These are phyloP conservation scores for Imbricaverruca yamaguchii DNA, from an alignment of 2,888 invertebrate genomes.

Conservation along the genomic window DNA sequence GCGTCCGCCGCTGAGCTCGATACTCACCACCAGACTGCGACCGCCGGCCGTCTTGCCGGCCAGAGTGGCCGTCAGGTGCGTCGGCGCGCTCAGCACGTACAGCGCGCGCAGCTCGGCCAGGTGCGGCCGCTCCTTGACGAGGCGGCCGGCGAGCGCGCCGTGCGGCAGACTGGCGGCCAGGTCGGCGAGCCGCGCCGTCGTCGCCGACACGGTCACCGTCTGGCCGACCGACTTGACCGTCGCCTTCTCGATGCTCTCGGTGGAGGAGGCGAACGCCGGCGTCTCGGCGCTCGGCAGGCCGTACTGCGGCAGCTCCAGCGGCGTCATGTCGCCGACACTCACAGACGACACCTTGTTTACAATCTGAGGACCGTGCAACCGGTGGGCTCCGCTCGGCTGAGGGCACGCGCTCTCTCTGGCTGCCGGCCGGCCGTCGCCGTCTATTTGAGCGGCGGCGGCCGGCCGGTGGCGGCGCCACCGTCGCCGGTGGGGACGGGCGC, in stretches of 20 bases:
- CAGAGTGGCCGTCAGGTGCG: not conserved
- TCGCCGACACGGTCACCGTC: not conserved
- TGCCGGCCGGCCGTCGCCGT: constrained; percentile 77
- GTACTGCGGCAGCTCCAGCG: constrained; percentile 79
- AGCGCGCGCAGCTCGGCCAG: constrained; percentile 25
- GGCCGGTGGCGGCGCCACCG: not conserved
- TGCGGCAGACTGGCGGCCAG: not conserved
- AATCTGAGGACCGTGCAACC: not conserved
- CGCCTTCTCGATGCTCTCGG: constrained; percentile 13
- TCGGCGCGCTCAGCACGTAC: not conserved
- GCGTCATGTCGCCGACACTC: constrained; percentile 59
- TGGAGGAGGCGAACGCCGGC: constrained; percentile 67
- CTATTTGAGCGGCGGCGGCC: constrained; percentile 62
- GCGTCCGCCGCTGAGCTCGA: constrained; percentile 42
- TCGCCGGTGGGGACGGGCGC: too few relatives aligned
- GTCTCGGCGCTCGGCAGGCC: constrained; percentile 84
- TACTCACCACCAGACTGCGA: not conserved
- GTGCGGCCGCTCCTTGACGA: constrained; percentile 38
- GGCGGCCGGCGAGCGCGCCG: not conserved
- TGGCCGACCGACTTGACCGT: not conserved
- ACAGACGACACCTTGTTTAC: too few relatives aligned
- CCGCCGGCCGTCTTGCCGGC: not conserved
- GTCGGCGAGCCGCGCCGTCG: not conserved
- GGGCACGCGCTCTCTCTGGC: constrained; percentile 90
- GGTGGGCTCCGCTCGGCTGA: constrained; percentile 71